Evolutionary conservation across 1,140 invertebrate genomes (phyloP), one percentile per base, ranked within the genome.

Genomic region (Tenebrio molitor): DNA sequence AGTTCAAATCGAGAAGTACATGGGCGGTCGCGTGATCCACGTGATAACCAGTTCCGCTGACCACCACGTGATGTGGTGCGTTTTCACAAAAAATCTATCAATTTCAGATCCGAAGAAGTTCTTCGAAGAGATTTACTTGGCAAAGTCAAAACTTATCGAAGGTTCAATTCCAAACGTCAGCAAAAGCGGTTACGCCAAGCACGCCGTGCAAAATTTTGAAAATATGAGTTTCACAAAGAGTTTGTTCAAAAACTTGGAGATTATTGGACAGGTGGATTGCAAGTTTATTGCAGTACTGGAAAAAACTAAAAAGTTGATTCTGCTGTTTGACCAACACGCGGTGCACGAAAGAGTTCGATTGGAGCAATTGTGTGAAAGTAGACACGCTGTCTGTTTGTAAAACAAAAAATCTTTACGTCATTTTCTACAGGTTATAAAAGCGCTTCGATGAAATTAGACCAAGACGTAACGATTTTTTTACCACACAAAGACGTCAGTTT

Each of bases 321-420:
- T 91, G 1, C 75, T 91, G 21, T 89, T 93, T 80, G 92, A 93
- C 83, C 92, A 93, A 80, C 92, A 93, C 85, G 92, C 92, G 53
- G 91, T 91, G 16, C 88, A 92, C 82, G 92, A 93, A 82, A 83
- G 91, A 82, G 85, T 93, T 50, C 81, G 88, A 69, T 80, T 92
- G 5, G 91, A 93, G 80, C 81, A 81, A 50, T 79, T 89, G 14
- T 77, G 84, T 0, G 78, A 82, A 82, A 83, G 87, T 65, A 65
- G 19, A 8, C 17, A 65, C 29, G n/a, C n/a, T 16, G 19, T 53
- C 19, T 12, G 17, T 53, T 67, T 50, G 1, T 16, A 12, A 33
- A 15, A 53, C 14, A 17, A 67, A 39, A 14, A 58, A n/a, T n/a
- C n/a, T 68, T 39, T 29, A 29, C 25, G 3, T 29, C 8, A 4